Evolutionary conservation across 2,113 vertebrate genomes (phyloP).

Genomic region (Marcusenius ussheri): DNA sequence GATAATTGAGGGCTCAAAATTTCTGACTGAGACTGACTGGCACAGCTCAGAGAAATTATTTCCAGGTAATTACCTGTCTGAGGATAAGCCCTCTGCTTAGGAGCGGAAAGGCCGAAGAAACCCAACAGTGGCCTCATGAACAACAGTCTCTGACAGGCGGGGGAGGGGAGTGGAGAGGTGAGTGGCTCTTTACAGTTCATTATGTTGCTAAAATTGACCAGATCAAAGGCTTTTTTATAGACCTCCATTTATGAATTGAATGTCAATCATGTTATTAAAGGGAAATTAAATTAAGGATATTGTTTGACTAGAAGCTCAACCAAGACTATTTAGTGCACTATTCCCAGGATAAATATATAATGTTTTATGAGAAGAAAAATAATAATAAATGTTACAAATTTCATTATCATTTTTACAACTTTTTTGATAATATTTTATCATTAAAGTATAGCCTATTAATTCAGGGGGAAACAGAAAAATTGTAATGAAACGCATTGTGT

Average conservation of each 20-base stretch:
- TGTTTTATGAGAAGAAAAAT: neutral
- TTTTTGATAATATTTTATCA: neutral
- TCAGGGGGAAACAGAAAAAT: neutral
- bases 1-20: neutral
- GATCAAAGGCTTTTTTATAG: neutral
- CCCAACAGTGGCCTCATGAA: neutral
- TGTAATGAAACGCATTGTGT: neutral
- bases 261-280: neutral
- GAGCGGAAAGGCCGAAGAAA: neutral
- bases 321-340: neutral
- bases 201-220: neutral
- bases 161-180: neutral
- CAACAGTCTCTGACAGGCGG: neutral
- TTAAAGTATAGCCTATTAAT: neutral
- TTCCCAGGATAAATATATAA: neutral
- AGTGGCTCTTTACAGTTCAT: neutral
- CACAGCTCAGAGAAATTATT: neutral
- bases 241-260: neutral
- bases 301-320: neutral
- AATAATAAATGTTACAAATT: neutral
- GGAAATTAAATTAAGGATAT: neutral
- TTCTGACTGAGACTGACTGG: neutral
- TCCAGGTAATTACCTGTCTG: conserved; percentile 2
- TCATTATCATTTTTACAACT: neutral
- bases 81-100: neutral